A percentile compares a stretch with the other conserved stretches of the same genome.
Conservation (phyloP, 2,797 vertebrate genomes). For the Anguilla pacifica region DNA sequence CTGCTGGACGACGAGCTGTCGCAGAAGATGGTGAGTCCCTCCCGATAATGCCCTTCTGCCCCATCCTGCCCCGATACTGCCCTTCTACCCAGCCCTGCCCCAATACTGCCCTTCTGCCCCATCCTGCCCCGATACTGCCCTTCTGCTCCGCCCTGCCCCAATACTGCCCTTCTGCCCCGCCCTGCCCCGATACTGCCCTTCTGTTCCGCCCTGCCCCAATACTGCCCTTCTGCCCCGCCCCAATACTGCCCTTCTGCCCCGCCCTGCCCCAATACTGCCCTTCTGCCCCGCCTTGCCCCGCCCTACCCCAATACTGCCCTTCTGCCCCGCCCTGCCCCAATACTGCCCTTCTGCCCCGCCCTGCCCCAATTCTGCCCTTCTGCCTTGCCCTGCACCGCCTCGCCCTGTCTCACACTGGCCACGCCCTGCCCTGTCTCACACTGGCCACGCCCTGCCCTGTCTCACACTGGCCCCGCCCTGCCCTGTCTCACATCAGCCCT, state of each 20-base stretch:
- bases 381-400: too few relatives aligned
- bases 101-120: neutral
- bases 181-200: neutral
- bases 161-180: neutral
- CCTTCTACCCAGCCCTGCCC: neutral
- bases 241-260: too few relatives aligned
- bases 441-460: neutral
- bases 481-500: too few relatives aligned
- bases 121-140: too few relatives aligned
- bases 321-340: too few relatives aligned
- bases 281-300: too few relatives aligned
- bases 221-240: neutral
- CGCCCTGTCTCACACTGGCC: neutral
- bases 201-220: neutral
- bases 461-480: too few relatives aligned
- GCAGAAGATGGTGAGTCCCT: constrained; percentile 77
- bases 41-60: neutral
- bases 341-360: too few relatives aligned
- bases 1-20: constrained; percentile 83
- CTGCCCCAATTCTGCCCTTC: too few relatives aligned
- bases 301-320: too few relatives aligned
- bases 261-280: too few relatives aligned
- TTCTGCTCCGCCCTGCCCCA: neutral
- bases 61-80: neutral
- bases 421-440: neutral